Evolutionary conservation across 2,888 invertebrate genomes (phyloP).

Genomic region (Parnassius smintheus): DNA sequence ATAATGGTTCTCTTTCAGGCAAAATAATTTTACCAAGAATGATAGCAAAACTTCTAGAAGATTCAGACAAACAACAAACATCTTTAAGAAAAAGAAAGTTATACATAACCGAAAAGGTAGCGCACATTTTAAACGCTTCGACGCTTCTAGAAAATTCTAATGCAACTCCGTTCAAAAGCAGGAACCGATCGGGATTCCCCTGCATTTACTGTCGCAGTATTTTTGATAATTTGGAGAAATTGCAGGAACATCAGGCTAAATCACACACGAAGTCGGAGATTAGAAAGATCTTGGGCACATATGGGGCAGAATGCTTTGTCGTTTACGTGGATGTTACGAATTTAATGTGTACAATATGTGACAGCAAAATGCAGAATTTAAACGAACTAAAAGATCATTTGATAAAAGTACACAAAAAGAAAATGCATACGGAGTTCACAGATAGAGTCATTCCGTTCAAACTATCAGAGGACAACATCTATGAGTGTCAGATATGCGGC

Average conservation of each 20-base stretch:
- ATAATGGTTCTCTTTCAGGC: slow-evolving; percentile 37
- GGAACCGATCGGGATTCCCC: slow-evolving; percentile 56
- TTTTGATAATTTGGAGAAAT: slow-evolving; percentile 47
- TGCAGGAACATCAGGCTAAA: slow-evolving; percentile 45
- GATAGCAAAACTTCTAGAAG: slow-evolving; percentile 36
- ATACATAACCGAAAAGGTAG: slow-evolving; percentile 55
- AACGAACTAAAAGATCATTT: slow-evolving; percentile 58
- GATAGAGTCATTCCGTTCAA: slow-evolving; percentile 66
- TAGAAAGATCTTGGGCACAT: slow-evolving; percentile 46
- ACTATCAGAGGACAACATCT: slow-evolving; percentile 43
- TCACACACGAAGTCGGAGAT: slow-evolving; percentile 46
- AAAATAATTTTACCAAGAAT: slow-evolving; percentile 44
- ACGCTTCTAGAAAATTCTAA: slow-evolving; percentile 55
- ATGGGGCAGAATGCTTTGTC: slow-evolving; percentile 55
- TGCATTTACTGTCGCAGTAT: slow-evolving; percentile 63
- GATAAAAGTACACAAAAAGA: slow-evolving; percentile 53
- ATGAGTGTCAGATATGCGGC: slow-evolving; percentile 60
- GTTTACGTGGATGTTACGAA: slow-evolving; percentile 64
- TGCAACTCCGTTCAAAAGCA: slow-evolving; percentile 58
- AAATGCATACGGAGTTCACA: slow-evolving; percentile 45
- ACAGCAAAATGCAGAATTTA: slow-evolving; percentile 40
- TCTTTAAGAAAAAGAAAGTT: slow-evolving; percentile 28
- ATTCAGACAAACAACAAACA: slow-evolving; percentile 20
- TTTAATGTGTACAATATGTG: slow-evolving; percentile 55
- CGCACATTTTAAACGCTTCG: slow-evolving; percentile 51